Evolutionary conservation across 2,888 invertebrate species (phyloP), one percentile per base, ranked within the genome.

Genomic region (Drosophila neotestacea): DNA sequence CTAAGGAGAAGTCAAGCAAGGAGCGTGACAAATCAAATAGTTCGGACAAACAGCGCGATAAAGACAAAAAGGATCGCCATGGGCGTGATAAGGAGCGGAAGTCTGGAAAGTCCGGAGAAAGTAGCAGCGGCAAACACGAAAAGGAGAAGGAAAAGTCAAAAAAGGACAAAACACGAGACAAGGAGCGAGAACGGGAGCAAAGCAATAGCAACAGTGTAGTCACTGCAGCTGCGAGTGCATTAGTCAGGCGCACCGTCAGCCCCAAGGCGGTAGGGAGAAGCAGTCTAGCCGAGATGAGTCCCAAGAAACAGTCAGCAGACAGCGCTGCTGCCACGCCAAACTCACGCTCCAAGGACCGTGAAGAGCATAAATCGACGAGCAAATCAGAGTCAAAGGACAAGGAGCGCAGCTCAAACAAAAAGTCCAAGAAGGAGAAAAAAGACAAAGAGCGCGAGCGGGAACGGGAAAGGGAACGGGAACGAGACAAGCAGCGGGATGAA

Each of bases 361-460:
- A 91, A 4, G 82, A 91, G 39, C 72, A 79, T 56, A 76, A 89
- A 68, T 47, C 75, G 16, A 55, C 65, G 0, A 55, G 77, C 4
- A 87, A 88, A 36, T 66, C 82, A 1, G 86, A 87, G 6, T 58
- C 85, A 5, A 87, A 87, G 58, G 86, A 88, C 36, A 87, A 83
- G 59, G 90, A 89, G 28, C 89, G 89, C 10, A 90, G 88, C 16
- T 91, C 92, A 0, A 90, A 91, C 56, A 93, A 93, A 46, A 94
- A 94, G 66, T 92, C 92, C 0, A 94, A 94, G 65, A 94, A 94
- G 68, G 94, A 94, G 59, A 94, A 93, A 82, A 95, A 95, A 87
- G 94, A 94, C 58, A 95, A 95, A 85, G 93, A 93, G 22, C 75
- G 75, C 4, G 95, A 95, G 58, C 94, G 94, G 50, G 93, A 94